These are phyloP conservation scores for Perodicticus potto DNA, from an alignment of 2,797 vertebrate genomes.

Conservation along the genomic window DNA sequence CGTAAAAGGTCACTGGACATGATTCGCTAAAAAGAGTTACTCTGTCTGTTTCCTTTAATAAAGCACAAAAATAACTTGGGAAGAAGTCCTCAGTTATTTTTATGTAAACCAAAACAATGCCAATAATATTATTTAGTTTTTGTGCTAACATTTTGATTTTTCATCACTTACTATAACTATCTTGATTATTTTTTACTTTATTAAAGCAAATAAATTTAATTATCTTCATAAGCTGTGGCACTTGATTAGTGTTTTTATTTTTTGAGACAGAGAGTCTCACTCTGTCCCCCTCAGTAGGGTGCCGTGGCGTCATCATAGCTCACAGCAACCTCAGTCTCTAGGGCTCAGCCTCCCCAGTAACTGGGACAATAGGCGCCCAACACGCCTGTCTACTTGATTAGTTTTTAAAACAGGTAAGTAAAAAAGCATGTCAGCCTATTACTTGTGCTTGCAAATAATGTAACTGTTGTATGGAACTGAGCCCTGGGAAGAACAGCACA, in stretches of 20 bases:
- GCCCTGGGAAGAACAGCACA: background rate
- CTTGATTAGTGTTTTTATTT: conserved; percentile 39
- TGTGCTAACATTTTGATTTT: background rate
- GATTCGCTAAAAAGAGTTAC: conserved; percentile 14
- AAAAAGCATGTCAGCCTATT: conserved; percentile 32
- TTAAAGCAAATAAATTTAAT: conserved; percentile 58
- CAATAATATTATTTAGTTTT: background rate
- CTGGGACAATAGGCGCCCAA: too few relatives aligned
- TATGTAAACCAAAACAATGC: conserved; percentile 54
- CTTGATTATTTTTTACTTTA: conserved; percentile 50
- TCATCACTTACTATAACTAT: background rate
- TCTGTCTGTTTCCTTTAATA: conserved; percentile 62
- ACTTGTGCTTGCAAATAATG: conserved; percentile 62
- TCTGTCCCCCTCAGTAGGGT: too few relatives aligned
- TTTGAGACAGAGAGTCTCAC: too few relatives aligned
- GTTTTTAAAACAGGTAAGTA: conserved; percentile 48
- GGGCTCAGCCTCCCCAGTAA: too few relatives aligned
- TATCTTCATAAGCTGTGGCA: conserved; percentile 4
- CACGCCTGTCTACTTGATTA: conserved; percentile 31
- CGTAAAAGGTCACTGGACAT: background rate
- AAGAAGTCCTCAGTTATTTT: background rate
- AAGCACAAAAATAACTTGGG: background rate
- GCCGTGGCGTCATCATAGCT: too few relatives aligned
- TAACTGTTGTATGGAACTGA: conserved; percentile 34
- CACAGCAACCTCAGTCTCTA: too few relatives aligned